Conservation (phyloP, 2,113 vertebrate species). For the Alligator sinensis region DNA sequence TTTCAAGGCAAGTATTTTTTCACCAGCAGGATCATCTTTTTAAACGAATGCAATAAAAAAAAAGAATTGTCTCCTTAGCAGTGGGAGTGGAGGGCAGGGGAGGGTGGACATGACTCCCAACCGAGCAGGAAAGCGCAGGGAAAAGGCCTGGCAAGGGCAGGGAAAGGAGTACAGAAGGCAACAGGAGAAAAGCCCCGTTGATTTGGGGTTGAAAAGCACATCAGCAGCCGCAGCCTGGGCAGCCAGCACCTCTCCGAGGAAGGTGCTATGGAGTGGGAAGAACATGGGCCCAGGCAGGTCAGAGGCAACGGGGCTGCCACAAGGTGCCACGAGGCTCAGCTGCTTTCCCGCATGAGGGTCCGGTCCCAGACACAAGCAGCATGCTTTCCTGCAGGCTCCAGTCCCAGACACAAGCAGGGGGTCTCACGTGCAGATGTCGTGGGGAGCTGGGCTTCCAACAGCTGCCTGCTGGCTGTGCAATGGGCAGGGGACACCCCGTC, state of each 20-base stretch:
- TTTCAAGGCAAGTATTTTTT: background rate
- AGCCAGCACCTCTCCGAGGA: fast-evolving
- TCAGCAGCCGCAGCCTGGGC: background rate
- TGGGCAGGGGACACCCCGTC: too few species aligned
- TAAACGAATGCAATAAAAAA: background rate
- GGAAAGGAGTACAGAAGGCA: fast-evolving
- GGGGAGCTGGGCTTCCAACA: too few species aligned
- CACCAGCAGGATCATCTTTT: background rate
- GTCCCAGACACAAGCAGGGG: too few species aligned
- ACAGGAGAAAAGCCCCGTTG: background rate
- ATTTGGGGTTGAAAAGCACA: background rate
- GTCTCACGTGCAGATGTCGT: too few species aligned
- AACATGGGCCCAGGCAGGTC: background rate
- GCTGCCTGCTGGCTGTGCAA: too few species aligned
- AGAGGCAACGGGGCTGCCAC: fast-evolving
- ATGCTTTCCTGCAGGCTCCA: background rate
- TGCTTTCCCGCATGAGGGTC: background rate
- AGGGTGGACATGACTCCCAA: background rate
- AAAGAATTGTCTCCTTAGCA: background rate
- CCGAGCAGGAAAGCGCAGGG: fast-evolving
- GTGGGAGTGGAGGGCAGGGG: background rate
- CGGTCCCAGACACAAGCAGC: too few species aligned
- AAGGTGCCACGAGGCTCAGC: background rate
- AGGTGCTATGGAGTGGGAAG: background rate
- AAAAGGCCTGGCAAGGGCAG: background rate